Evolutionary conservation across 2,888 invertebrate genomes (phyloP), one percentile per base, ranked within the genome.

Genomic region (Eilema depressum): DNA sequence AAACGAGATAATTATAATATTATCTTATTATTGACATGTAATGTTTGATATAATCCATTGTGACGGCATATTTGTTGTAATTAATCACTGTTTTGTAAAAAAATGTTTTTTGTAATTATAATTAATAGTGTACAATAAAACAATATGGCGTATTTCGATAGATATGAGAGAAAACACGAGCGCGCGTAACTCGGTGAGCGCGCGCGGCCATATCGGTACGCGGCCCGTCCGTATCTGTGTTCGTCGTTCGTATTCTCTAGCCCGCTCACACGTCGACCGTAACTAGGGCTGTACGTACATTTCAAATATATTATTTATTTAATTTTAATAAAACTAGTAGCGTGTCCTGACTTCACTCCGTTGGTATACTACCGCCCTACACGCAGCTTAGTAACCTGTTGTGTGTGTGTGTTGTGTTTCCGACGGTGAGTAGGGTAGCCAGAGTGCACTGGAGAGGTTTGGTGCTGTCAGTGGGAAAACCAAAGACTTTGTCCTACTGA

Each of bases 111-210:
- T 77, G 74, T 80, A 82, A 82, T 87, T 85, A 82, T 75, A 83
- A 85, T 83, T 79, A 76, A 85, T 83, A 75, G 83, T 85, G 82
- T 82, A 89, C 86, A 90, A 89, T 88, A 89, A 92, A 89, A 89
- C 93, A 93, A 93, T 92, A 93, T 93, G 93, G 93, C 94, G 92
- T 86, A 88, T 86, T 91, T 91, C 89, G 90, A 80, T 88, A 89
- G 90, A 91, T 91, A 90, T 91, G 90, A 90, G 90, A 90, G 89
- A 88, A 90, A 91, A 88, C 87, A 90, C 91, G 90, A 89, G 88
- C 87, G 86, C 87, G 86, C 84, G 80, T 76, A 72, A 79, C 77
- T 81, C 76, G 75, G 84, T 81, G 77, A 80, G 83, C 82, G 78
- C 82, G 87, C 89, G 81, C 93, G 86, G 88, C 93, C 93, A 87